Evolutionary conservation across 2,888 invertebrate genomes (phyloP).

Genomic region (Cyaniris semiargus): DNA sequence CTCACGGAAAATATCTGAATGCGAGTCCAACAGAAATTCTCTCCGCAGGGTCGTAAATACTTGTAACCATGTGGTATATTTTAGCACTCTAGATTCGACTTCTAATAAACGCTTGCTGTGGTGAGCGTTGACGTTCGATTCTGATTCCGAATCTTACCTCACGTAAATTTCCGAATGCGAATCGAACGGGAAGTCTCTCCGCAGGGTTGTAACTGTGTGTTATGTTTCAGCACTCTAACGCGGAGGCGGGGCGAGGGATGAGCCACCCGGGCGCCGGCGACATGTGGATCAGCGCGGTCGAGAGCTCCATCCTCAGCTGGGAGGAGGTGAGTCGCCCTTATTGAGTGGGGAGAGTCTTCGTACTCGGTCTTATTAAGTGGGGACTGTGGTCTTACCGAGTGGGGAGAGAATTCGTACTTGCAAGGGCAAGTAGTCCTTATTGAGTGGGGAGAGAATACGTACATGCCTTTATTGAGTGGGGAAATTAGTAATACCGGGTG

Average conservation of each 20-base stretch:
- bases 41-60: not conserved
- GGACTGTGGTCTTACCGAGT: not conserved
- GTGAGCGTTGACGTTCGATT: too few relatives aligned
- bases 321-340: slow-evolving; percentile 76
- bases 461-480: not conserved
- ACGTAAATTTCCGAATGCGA: too few relatives aligned
- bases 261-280: slow-evolving; percentile 72
- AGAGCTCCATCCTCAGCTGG: slow-evolving; percentile 84
- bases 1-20: too few relatives aligned
- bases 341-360: not conserved
- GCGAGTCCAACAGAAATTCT: too few relatives aligned
- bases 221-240: slow-evolving; percentile 66
- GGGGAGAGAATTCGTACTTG: not conserved
- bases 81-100: slow-evolving; percentile 58
- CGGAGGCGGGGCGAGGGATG: slow-evolving; percentile 57
- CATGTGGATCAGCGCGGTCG: slow-evolving; percentile 86
- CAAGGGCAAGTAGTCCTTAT: not conserved
- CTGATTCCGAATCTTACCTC: too few relatives aligned
- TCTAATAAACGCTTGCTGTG: too few relatives aligned
- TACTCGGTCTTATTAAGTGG: not conserved
- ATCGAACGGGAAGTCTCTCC: too few relatives aligned
- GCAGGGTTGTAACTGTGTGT: not conserved
- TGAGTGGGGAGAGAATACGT: not conserved
- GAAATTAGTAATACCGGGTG: not conserved
- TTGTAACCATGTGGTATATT: slow-evolving; percentile 45